These are phyloP conservation scores for Zoanthus solanderi DNA, from an alignment of 92 coral and sea anemone species.

Conservation along the genomic window DNA sequence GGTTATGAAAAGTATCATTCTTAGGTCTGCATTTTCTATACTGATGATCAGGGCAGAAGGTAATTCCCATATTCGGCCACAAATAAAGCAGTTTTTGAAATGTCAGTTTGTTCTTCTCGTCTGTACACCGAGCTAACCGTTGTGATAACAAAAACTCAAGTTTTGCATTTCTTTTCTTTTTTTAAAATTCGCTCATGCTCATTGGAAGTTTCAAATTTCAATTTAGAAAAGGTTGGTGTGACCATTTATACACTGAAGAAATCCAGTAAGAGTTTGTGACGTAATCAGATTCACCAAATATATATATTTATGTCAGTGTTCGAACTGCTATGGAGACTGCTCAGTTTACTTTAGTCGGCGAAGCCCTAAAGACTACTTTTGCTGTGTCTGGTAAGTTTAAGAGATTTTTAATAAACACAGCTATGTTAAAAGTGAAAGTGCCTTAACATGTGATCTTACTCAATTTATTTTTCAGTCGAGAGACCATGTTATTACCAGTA, in stretches of 20 bases:
- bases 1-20: too few species aligned
- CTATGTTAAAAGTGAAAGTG: neutral
- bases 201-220: constrained; percentile 15
- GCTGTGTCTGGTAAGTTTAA: constrained; percentile 20
- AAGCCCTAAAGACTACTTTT: neutral
- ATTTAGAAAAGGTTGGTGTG: neutral
- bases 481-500: constrained; percentile 6
- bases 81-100: neutral
- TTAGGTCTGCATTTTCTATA: neutral
- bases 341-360: neutral
- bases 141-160: neutral
- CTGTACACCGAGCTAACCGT: neutral
- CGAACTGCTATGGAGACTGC: neutral
- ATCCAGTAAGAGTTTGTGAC: neutral
- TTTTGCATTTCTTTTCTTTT: neutral
- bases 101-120: neutral
- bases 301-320: neutral
- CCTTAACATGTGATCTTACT: neutral
- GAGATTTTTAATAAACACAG: neutral
- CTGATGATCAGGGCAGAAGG: neutral
- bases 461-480: neutral
- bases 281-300: neutral
- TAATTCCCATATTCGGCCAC: neutral
- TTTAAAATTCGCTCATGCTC: neutral
- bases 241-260: neutral